Percentiles rank a stretch among this genome's conserved stretches.
Evolutionary conservation across 2,113 vertebrate genomes (phyloP).

Genomic region (Polyodon spathula): DNA sequence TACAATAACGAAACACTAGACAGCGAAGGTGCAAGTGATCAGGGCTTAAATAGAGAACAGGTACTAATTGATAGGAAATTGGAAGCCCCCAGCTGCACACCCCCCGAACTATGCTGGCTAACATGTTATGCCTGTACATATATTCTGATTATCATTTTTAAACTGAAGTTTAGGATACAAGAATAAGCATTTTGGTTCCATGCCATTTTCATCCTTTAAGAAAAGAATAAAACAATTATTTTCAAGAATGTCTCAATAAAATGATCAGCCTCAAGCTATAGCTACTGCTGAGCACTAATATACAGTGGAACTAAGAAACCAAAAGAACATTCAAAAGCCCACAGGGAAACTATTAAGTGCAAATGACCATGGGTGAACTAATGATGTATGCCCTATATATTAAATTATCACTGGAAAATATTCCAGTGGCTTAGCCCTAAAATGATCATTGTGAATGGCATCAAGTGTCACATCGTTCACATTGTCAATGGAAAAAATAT

Average conservation of each 20-base stretch:
- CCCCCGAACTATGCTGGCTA: too few relatives aligned
- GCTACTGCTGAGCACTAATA: background rate
- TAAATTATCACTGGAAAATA: constrained; percentile 8
- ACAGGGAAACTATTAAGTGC: background rate
- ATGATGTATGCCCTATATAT: constrained; percentile 16
- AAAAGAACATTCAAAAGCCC: constrained; percentile 9
- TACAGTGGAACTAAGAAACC: constrained; percentile 4
- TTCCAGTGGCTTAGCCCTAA: constrained; percentile 2
- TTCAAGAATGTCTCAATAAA: constrained; percentile 1
- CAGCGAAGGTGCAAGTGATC: too few relatives aligned
- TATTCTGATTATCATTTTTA: too few relatives aligned
- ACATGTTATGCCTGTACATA: too few relatives aligned
- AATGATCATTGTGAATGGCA: background rate
- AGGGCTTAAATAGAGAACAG: too few relatives aligned
- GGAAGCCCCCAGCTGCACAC: too few relatives aligned
- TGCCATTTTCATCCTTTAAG: too few relatives aligned
- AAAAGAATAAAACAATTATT: background rate
- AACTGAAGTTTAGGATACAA: too few relatives aligned
- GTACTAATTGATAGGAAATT: too few relatives aligned
- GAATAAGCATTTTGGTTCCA: too few relatives aligned
- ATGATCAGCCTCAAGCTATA: background rate
- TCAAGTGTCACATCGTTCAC: constrained; percentile 6
- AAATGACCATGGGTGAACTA: constrained; percentile 13
- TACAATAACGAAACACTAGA: too few relatives aligned
- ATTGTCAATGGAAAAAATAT: constrained; percentile 5